Evolutionary conservation across 64 coral and sea anemone species (phyloP), one percentile per base, ranked within the genome.

Genomic region (Actinia tenebrosa): DNA sequence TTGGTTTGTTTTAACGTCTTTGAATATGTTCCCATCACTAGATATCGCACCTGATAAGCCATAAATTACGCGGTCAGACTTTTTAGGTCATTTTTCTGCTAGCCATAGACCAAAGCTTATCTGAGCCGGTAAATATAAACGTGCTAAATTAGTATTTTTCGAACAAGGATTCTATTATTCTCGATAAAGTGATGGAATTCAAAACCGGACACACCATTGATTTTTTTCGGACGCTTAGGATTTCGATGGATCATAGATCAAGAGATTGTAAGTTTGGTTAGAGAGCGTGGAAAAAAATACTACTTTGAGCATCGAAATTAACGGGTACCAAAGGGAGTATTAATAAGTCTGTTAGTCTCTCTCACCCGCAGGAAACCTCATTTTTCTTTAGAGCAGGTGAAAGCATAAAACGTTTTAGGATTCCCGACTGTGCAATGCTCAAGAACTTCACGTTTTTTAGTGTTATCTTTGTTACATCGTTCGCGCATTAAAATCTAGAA

Each of bases 211-310:
- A 53, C 27, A n/a, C 26, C 7, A 75, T 43, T 81, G 50, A 50
- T 53, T 47, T 19, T 37, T 50, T 22, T 53, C 46, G 7, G 5
- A n/a, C 77, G 77, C 77, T 79, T 79, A 81, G 50, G 14, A 81
- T 81, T 81, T 45, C 9, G 5, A 4, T 1, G 44, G 43, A 75
- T 75, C 69, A 81, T 9, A 50, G 79, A 81, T 81, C 18, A 50
- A 81, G 50, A 81, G 79, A 81, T 81, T 16, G 79, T 81, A 45
- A 81, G 50, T 53, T 75, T 81, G 46, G 79, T 81, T 81, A 81
- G 16, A 81, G 44, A 81, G 50, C 79, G 43, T 81, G 30, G 30
- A 26, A 45, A 53, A 53, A 66, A 53, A 81, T 8, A 53, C 3
- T 50, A 81, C 17, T 7, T 25, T 75, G 69, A 13, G 42, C 69